Conservation (phyloP, 2,888 invertebrate genomes). For the Xestobium rufovillosum region DNA sequence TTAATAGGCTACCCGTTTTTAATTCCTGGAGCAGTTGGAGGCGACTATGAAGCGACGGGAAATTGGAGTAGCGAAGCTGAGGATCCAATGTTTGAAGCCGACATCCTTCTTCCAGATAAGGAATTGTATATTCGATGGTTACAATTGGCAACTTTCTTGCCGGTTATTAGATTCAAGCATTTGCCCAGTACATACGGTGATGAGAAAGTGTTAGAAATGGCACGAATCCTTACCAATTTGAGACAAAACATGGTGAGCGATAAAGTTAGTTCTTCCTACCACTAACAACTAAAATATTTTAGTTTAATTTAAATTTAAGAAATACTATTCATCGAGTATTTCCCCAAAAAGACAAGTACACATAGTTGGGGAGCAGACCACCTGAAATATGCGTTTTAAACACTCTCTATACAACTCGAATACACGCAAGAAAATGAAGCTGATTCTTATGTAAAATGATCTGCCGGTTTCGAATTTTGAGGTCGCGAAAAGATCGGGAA, state of each 20-base stretch:
- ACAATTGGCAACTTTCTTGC: slow-evolving; percentile 83
- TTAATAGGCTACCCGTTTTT: slow-evolving; percentile 89
- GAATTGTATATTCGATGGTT: slow-evolving; percentile 88
- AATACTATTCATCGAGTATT: too few relatives aligned
- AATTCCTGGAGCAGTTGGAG: slow-evolving; percentile 90
- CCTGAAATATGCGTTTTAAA: too few relatives aligned
- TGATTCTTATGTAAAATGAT: too few relatives aligned
- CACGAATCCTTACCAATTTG: slow-evolving; percentile 65
- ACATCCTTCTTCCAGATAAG: slow-evolving; percentile 57
- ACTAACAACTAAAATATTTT: too few relatives aligned
- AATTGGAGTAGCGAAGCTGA: slow-evolving; percentile 44
- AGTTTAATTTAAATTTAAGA: too few relatives aligned
- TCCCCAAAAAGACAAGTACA: too few relatives aligned
- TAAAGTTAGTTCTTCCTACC: neutral
- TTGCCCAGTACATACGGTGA: slow-evolving; percentile 84
- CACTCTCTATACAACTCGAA: too few relatives aligned
- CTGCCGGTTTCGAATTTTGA: too few relatives aligned
- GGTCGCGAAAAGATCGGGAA: too few relatives aligned
- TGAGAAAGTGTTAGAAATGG: slow-evolving; percentile 64
- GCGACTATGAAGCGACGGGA: slow-evolving; percentile 65
- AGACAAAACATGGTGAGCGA: slow-evolving; percentile 62
- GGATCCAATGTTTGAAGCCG: slow-evolving; percentile 42
- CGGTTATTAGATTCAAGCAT: slow-evolving; percentile 85
- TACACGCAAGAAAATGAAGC: too few relatives aligned
- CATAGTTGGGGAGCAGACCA: too few relatives aligned